Evolutionary conservation across 2,888 invertebrate species (phyloP).

Genomic region (Drosophila testacea): DNA sequence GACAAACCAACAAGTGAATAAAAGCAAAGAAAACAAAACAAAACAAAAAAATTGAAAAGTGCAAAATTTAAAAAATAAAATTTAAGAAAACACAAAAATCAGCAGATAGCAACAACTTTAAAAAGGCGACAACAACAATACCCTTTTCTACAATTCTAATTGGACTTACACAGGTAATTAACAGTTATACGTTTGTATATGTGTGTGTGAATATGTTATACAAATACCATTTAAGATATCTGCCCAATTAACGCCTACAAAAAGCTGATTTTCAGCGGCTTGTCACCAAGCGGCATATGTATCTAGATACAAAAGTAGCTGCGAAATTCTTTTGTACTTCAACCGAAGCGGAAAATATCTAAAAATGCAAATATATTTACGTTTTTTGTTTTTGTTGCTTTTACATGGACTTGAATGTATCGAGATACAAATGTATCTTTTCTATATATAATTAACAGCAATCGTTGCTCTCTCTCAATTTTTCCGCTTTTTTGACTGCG

Average conservation of each 20-base stretch:
- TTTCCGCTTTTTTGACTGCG: neutral
- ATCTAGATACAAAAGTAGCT: slow-evolving; percentile 1
- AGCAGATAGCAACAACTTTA: slow-evolving; percentile 26
- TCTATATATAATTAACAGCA: neutral
- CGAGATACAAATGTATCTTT: slow-evolving; percentile 4
- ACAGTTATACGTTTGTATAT: slow-evolving; percentile 1
- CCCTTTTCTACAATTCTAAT: slow-evolving; percentile 24
- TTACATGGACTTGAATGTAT: neutral
- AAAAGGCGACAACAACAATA: slow-evolving; percentile 31
- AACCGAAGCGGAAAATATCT: neutral
- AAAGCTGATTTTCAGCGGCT: slow-evolving; percentile 1
- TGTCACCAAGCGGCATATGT: slow-evolving; percentile 22
- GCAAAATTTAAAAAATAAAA: slow-evolving; percentile 35
- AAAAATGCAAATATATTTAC: neutral
- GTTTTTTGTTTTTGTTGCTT: neutral
- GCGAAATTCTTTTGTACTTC: neutral
- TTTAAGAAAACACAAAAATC: slow-evolving; percentile 20
- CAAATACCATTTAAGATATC: slow-evolving; percentile 7
- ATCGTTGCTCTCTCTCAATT: neutral
- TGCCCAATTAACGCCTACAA: slow-evolving; percentile 42
- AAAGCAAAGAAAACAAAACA: slow-evolving; percentile 24
- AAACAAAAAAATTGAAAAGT: slow-evolving; percentile 32
- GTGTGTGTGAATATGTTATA: slow-evolving; percentile 4
- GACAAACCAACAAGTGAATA: slow-evolving; percentile 14
- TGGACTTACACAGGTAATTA: slow-evolving; percentile 67